Evolutionary conservation across 2,797 vertebrate species (phyloP).

Genomic region (Myotis myotis): DNA sequence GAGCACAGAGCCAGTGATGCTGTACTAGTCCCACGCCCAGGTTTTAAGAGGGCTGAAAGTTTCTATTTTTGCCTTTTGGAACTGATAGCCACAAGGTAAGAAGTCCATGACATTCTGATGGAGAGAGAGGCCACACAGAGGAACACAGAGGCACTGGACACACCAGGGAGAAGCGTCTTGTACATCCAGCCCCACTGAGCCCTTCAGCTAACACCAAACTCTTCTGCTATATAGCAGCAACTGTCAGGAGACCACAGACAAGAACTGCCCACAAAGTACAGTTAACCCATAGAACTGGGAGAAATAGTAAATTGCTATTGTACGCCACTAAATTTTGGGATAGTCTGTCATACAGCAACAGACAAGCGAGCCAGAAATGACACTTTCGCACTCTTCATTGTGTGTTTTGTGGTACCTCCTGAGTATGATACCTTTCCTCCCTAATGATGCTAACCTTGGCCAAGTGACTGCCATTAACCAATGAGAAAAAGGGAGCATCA

Average conservation of each 20-base stretch:
- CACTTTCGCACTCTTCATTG: too few species aligned
- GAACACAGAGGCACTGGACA: too few species aligned
- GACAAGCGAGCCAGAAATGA: background rate
- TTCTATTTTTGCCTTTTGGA: background rate
- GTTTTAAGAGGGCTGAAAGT: background rate
- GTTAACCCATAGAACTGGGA: background rate
- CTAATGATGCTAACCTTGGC: background rate
- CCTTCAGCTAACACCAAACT: background rate
- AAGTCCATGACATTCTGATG: background rate
- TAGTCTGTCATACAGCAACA: background rate
- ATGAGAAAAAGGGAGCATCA: background rate
- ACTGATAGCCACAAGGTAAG: background rate
- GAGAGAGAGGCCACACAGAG: background rate
- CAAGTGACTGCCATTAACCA: background rate
- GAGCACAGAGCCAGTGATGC: background rate
- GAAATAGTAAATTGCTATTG: background rate
- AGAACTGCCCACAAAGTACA: background rate
- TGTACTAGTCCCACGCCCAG: too few species aligned
- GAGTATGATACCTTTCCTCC: background rate
- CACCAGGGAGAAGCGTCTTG: rapidly evolving
- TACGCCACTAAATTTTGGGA: background rate
- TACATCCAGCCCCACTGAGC: background rate
- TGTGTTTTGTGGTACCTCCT: background rate
- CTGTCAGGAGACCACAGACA: background rate
- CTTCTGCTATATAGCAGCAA: background rate